Conservation (phyloP, 1,140 invertebrate species). For the Dysdera silvatica region DNA sequence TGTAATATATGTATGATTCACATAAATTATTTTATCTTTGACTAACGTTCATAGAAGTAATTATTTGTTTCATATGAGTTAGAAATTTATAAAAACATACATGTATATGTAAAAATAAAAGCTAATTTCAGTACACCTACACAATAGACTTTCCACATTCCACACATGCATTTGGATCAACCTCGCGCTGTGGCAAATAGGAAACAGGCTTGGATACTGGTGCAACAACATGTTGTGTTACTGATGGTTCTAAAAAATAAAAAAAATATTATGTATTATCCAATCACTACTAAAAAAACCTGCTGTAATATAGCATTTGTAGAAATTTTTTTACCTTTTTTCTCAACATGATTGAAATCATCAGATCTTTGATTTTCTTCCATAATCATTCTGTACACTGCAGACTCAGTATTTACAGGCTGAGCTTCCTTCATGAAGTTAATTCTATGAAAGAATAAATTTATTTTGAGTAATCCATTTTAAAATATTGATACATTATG, state of each 20-base stretch:
- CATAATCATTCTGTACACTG: conserved; percentile 84
- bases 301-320: too few relatives aligned
- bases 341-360: conserved; percentile 15
- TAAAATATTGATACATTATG: neutral
- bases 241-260: conserved; percentile 33
- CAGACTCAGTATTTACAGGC: conserved; percentile 52
- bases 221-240: conserved; percentile 59
- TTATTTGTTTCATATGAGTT: too few relatives aligned
- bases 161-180: conserved; percentile 75
- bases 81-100: neutral
- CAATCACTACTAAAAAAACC: too few relatives aligned
- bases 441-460: conserved; percentile 55
- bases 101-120: neutral
- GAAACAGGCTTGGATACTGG: conserved; percentile 55
- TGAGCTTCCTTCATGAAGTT: conserved; percentile 90
- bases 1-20: too few relatives aligned
- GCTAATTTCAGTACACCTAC: conserved; percentile 59
- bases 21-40: too few relatives aligned
- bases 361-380: conserved; percentile 57
- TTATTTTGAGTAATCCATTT: neutral
- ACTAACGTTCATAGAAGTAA: too few relatives aligned
- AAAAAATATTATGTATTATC: too few relatives aligned
- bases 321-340: conserved; percentile 5
- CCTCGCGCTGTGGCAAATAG: conserved; percentile 35
- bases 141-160: conserved; percentile 87